Conservation (phyloP, 2,797 vertebrate species). For the Hephaestus fuliginosus region DNA sequence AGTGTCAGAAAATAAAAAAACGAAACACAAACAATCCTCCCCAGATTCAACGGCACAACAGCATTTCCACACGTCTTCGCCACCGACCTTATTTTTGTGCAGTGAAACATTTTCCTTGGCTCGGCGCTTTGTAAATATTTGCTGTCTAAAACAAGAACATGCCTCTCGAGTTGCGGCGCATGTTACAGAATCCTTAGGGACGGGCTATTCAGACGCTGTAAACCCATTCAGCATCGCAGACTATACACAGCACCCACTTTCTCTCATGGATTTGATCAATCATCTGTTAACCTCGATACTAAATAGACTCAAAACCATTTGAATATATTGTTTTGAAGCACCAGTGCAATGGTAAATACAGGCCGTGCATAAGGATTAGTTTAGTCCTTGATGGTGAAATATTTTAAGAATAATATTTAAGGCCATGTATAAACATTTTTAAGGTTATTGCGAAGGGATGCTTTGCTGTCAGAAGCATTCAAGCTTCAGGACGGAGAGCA, state of each 20-base stretch:
- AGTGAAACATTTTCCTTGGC: constrained; percentile 82
- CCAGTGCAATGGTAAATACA: not conserved
- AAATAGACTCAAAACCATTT: constrained; percentile 17
- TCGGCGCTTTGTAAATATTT: constrained; percentile 82
- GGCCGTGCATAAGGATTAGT: constrained; percentile 25
- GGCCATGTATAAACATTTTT: constrained; percentile 63
- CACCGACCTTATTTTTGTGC: constrained; percentile 78
- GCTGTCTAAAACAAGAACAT: constrained; percentile 83
- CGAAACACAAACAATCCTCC: constrained; percentile 66
- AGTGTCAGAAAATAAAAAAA: constrained; percentile 37
- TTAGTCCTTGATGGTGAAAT: constrained; percentile 35
- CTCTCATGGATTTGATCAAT: constrained; percentile 48
- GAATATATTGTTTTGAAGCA: constrained; percentile 22
- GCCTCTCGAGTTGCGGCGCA: constrained; percentile 71
- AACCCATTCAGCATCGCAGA: constrained; percentile 31
- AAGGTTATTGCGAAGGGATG: constrained; percentile 63
- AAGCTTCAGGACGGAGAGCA: constrained; percentile 60
- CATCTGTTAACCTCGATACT: constrained; percentile 43
- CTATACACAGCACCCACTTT: constrained; percentile 30
- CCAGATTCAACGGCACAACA: constrained; percentile 54
- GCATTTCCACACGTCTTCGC: constrained; percentile 68
- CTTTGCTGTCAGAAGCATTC: constrained; percentile 71
- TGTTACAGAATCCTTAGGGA: constrained; percentile 75
- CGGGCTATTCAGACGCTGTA: constrained; percentile 47
- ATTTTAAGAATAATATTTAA: constrained; percentile 70